Evolutionary conservation across 2,797 vertebrate genomes (phyloP), one percentile per base, ranked within the genome.

Genomic region (Coilia nasus): DNA sequence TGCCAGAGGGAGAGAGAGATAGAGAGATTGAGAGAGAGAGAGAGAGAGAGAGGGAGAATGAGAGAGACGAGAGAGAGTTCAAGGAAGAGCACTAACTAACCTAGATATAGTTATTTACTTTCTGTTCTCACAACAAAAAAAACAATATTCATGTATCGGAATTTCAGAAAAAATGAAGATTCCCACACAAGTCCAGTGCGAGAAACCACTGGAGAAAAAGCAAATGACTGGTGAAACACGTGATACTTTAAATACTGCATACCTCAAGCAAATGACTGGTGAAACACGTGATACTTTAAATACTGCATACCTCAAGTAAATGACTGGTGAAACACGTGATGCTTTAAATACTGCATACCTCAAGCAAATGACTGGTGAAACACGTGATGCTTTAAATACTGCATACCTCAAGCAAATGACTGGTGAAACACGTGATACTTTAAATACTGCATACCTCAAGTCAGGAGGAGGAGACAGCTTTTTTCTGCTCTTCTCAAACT

Each of bases 401-500:
- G 57, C 6, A 59, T 44, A 78, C 71, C 71, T 78, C 71, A 41
- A 41, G 35, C 35, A 41, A 41, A 41, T 41, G 35, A 2, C 35
- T 41, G 35, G 35, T 41, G 23, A 28, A 12, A 31, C 64, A 71
- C 64, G 31, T 31, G 3, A 78, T 78, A 14, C 6, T 21, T 21
- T 19, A 71, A 71, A 35, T 21, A 59, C 57, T 21, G 57, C 6
- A 59, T 44, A 78, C 71, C 71, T 78, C 71, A 44, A 10, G 35
- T 17, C 17, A 17, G 71, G 35, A 78, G 89, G 35, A 78, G 89
- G 88, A 50, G 85, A 64, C 57, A 92, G 88, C 92, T 91, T 96
- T 89, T 93, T 94, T 85, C 92, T 84, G 90, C 93, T 95, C 82
- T 90, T 93, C 93, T 99, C 97, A 95, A 99, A 99, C 9, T 94